phyloP scores from a whole-genome alignment of 2,797 vertebrate species.

The Leucoraja ocellata region DNA sequence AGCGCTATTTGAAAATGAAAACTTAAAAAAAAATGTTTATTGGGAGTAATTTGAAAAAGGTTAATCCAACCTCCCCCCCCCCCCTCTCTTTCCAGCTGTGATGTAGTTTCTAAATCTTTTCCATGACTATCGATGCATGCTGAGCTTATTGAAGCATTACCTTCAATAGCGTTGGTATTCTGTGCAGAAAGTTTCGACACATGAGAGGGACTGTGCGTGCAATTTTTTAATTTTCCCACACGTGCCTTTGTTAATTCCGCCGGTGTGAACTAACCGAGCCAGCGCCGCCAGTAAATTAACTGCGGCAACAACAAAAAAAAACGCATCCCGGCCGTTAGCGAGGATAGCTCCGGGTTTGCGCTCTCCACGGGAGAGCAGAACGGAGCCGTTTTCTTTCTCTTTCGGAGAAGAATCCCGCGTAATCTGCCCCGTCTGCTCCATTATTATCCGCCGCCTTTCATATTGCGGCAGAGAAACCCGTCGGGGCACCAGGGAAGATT shows the following conservation, averaged over 20 bases:
- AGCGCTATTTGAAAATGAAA: not conserved
- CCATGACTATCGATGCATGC: not conserved
- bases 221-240: not conserved
- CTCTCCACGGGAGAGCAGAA: not conserved
- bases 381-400: not conserved
- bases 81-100: not conserved
- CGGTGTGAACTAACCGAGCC: not conserved
- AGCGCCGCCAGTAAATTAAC: not conserved
- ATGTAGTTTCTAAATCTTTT: not conserved
- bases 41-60: not conserved
- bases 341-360: not conserved
- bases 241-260: not conserved
- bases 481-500: not conserved
- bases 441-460: not conserved
- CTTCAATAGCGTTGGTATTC: not conserved
- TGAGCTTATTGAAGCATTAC: not conserved
- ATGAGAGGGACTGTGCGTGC: not conserved
- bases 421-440: not conserved
- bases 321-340: not conserved
- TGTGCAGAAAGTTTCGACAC: not conserved
- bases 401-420: not conserved
- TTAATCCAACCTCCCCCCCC: not conserved
- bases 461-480: not conserved
- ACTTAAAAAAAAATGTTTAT: not conserved
- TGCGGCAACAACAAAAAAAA: not conserved